Conservation (phyloP, 2,888 invertebrate genomes). For the Parasteatoda lunata region DNA sequence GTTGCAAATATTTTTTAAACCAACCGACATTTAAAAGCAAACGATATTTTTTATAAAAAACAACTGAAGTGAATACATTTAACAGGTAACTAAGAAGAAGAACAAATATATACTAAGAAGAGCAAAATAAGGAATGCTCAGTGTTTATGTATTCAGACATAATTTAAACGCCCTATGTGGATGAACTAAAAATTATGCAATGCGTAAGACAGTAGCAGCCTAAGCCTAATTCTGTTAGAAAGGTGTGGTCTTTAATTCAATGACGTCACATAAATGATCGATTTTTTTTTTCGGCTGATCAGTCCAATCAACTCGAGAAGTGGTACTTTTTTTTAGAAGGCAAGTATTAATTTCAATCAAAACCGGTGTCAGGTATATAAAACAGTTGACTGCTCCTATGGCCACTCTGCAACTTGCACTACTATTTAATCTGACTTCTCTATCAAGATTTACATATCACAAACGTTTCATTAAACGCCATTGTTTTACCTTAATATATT, state of each 20-base stretch:
- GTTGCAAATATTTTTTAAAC: no score
- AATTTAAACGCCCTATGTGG: no score
- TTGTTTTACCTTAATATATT: neutral
- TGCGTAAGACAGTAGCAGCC: neutral
- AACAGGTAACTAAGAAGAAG: no score
- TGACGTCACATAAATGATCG: slow-evolving; percentile 1
- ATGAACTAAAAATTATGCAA: neutral
- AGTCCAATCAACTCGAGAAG: neutral
- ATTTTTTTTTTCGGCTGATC: neutral
- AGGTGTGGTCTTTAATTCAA: neutral
- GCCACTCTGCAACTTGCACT: no score
- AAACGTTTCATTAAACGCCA: neutral
- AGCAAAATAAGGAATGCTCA: no score
- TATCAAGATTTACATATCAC: neutral
- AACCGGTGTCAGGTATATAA: neutral
- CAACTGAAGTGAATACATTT: no score
- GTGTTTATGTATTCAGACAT: no score
- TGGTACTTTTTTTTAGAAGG: slow-evolving; percentile 16
- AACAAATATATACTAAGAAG: no score
- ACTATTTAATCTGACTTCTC: no score
- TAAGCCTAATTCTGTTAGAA: neutral
- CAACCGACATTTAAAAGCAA: no score
- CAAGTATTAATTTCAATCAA: slow-evolving; percentile 35
- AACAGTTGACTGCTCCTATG: no score
- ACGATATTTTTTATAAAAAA: no score